Evolutionary conservation across 2,888 invertebrate genomes (phyloP).

Genomic region (Apotomis capreana): DNA sequence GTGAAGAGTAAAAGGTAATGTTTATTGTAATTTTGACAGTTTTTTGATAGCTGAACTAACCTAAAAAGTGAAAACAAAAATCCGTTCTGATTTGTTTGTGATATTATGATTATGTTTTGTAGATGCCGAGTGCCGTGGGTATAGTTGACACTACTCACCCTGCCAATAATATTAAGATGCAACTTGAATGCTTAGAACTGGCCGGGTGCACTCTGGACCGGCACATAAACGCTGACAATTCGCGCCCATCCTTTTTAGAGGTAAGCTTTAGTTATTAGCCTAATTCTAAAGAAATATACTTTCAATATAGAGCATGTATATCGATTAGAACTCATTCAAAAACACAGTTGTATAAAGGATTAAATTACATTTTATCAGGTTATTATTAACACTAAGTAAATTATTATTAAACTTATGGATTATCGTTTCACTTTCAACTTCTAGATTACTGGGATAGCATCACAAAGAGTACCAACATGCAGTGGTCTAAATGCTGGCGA

Average conservation of each 20-base stretch:
- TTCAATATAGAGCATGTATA: not conserved
- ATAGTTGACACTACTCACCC: constrained; percentile 64
- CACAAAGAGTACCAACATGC: constrained; percentile 89
- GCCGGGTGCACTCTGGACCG: constrained; percentile 92
- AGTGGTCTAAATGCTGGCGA: constrained; percentile 96
- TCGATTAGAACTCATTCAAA: not conserved
- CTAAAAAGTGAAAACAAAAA: constrained; percentile 28
- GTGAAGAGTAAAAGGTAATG: constrained; percentile 32
- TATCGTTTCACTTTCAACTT: constrained; percentile 38
- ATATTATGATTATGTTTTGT: constrained; percentile 55
- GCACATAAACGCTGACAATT: constrained; percentile 87
- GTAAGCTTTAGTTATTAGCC: constrained; percentile 44
- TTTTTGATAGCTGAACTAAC: constrained; percentile 19
- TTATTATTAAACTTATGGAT: not conserved
- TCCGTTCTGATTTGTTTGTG: constrained; percentile 46
- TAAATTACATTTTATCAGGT: too few species aligned
- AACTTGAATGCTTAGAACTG: constrained; percentile 87
- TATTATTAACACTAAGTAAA: too few species aligned
- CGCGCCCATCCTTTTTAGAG: constrained; percentile 88
- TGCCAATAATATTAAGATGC: constrained; percentile 74
- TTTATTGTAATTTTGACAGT: constrained; percentile 32
- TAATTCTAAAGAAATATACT: not conserved
- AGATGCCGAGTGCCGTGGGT: constrained; percentile 74
- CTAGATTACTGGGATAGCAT: constrained; percentile 85
- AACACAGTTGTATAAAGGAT: not conserved